Base-by-base conservation (phyloP, 2,797 vertebrate genomes). In the Graptemys geographica region DNA sequence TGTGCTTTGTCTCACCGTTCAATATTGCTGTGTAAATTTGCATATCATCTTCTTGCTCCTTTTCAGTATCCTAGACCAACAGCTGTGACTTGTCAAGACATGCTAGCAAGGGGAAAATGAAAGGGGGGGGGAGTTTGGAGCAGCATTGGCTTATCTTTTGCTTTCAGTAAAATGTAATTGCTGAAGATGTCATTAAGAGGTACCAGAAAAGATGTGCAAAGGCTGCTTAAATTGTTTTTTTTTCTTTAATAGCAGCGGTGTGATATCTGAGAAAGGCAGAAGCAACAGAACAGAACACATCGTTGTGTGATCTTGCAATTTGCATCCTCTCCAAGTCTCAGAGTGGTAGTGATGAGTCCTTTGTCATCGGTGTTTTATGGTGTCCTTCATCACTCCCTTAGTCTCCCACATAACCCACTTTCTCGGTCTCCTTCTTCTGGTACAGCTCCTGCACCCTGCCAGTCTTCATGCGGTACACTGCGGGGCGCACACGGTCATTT, bases 71-170 rank as follows among this genome's bases (percentile, higher is more conserved):
- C 97, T 96, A 57, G 8, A 93, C 95, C 96, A 97, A 97, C 97
- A 97, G 96, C 96, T 96, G 96, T 94, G 97, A 94, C 96, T 96
- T 97, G 97, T 97, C 96, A 97, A 96, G 96, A 96, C 96, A 96
- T 96, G 96, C 96, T 91, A 96, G 96, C 91, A 87, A 92, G 89
- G 82, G 91, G 92, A 96, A 97, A 94, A 97, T 94, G 95, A 92
- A 94, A 96, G 95, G 84, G 95, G 96, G 86, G 96, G 95, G 41
- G 84, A 93, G 94, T 96, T 93, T 97, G 95, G 96, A 96, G 96
- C 80, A 69, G 72, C 95, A 94, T 96, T 92, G 92, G 93, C 94
- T 96, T 96, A 96, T 97, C 96, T 96, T 44, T 4, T 82, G 62
- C 96, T 94, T 96, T 97, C 96, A 96, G 91, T 90, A 89, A 96